Evolutionary conservation across 53 echinoderm and acorn worm genomes (phyloP).

Genomic region (Echinometra lucunter): DNA sequence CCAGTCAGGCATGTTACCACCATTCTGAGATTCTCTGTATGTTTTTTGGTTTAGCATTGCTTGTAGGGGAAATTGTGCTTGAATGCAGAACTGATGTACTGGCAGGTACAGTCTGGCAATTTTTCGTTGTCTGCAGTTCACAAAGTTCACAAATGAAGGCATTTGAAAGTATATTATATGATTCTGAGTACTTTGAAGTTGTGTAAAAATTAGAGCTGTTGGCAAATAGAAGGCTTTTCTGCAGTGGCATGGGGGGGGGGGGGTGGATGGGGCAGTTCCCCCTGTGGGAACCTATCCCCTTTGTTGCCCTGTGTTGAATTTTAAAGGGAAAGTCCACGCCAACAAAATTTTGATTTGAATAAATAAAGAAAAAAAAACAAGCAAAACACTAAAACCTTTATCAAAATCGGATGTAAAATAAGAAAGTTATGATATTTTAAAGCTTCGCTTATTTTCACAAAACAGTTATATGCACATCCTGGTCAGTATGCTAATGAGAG

Average conservation of each 20-base stretch:
- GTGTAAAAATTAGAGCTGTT: too few species aligned
- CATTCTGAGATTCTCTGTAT: constrained; percentile 33
- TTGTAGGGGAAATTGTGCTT: constrained; percentile 38
- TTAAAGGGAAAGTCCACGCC: constrained; percentile 6
- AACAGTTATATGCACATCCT: too few species aligned
- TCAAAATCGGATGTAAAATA: too few species aligned
- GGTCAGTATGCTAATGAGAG: too few species aligned
- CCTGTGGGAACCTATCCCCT: constrained; percentile 38
- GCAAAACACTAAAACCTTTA: too few species aligned
- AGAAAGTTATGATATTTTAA: too few species aligned
- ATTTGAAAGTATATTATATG: background rate
- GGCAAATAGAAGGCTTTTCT: constrained; percentile 13
- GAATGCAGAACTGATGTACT: constrained; percentile 11
- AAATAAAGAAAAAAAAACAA: too few species aligned
- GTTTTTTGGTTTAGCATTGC: too few species aligned
- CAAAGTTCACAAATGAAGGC: background rate
- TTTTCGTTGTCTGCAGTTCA: constrained; percentile 31
- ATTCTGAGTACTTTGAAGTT: background rate
- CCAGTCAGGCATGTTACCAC: constrained; percentile 57
- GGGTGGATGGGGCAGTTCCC: constrained; percentile 27
- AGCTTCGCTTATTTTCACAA: too few species aligned
- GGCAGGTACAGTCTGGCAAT: background rate
- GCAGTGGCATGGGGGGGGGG: too few species aligned
- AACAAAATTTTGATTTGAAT: too few species aligned
- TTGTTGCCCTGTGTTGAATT: constrained; percentile 31